Evolutionary conservation across 1,140 invertebrate genomes (phyloP), one percentile per base, ranked within the genome.

Genomic region (Zaprionus ghesquierei): DNA sequence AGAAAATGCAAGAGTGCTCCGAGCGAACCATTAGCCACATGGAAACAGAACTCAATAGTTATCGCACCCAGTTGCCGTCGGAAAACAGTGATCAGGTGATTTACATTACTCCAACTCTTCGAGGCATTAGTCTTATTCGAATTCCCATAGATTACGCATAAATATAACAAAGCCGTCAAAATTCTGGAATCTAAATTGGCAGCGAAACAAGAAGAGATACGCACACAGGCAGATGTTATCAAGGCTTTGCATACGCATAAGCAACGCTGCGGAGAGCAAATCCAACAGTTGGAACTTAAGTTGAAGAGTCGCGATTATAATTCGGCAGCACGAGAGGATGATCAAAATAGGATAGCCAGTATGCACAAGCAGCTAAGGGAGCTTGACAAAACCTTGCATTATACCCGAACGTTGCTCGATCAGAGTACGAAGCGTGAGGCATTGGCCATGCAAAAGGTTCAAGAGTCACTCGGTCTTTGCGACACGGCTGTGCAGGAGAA

Each of bases 401-500:
- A 64, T 2, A 64, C 60, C 0, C 69, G 31, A 0, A 23, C 63
- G 0, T 20, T 77, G 29, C 73, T 87, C 0, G 33, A 69, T 4
- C 79, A 80, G 49, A 74, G 74, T 22, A 75, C 65, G 0, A 77
- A 79, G 13, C 71, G 77, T 5, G 75, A 81, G 22, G 18, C 41
- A 1, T 12, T 51, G 1, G 91, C 91, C 13, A 73, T 92, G 59
- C 65, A 60, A 2, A 92, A 92, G 31, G 74, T 92, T 0, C 81
- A 92, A 29, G 94, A 94, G 75, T 93, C 94, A 5, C 77, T 94
- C 18, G 81, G 89, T 18, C 68, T 94, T 0, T 92, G 93, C 35
- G 94, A 94, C 71, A 79, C 91, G 5, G 93, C 93, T 0, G 79
- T 93, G 2, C 81, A 64, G 18, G 94, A 94, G 50, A 94, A 93